phyloP scores from a whole-genome alignment of 2,888 invertebrate genomes.

The Drosophila nr. perissopoda region DNA sequence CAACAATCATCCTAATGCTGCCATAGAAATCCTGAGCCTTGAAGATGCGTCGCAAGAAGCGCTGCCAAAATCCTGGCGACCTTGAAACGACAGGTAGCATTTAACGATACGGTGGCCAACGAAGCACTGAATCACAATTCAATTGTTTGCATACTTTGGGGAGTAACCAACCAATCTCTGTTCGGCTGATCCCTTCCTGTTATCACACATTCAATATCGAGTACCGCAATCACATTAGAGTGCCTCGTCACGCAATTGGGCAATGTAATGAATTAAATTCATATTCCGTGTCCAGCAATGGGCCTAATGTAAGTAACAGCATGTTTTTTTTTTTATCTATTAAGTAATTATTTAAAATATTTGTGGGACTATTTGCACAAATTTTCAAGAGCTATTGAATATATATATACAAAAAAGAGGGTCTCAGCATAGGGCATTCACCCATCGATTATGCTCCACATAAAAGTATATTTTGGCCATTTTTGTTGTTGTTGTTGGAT shows the following conservation, averaged over 20 bases:
- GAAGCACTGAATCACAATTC: slow-evolving; percentile 25
- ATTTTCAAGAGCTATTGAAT: neutral
- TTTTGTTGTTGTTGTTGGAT: neutral
- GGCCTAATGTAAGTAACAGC: neutral
- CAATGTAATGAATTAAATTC: slow-evolving; percentile 23
- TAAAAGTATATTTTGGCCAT: neutral
- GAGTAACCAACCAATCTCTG: slow-evolving; percentile 27
- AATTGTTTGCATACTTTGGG: slow-evolving; percentile 21
- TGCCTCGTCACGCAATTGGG: slow-evolving; percentile 5
- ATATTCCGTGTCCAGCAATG: neutral
- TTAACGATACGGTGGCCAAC: neutral
- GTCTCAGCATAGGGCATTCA: neutral
- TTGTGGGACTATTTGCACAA: accelerated
- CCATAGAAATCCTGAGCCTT: slow-evolving; percentile 49
- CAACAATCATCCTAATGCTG: slow-evolving; percentile 52
- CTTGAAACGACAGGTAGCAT: slow-evolving; percentile 41
- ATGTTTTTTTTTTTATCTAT: no score
- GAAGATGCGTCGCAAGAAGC: slow-evolving; percentile 20
- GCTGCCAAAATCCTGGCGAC: slow-evolving; percentile 20
- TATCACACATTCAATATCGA: slow-evolving; percentile 49
- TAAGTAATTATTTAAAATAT: neutral
- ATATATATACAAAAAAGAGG: accelerated
- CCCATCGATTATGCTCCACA: neutral
- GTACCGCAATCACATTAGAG: slow-evolving; percentile 39
- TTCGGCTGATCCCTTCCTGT: slow-evolving; percentile 14